phyloP scores from a whole-genome alignment of 1,140 invertebrate species.

The Ditylenchus dipsaci region DNA sequence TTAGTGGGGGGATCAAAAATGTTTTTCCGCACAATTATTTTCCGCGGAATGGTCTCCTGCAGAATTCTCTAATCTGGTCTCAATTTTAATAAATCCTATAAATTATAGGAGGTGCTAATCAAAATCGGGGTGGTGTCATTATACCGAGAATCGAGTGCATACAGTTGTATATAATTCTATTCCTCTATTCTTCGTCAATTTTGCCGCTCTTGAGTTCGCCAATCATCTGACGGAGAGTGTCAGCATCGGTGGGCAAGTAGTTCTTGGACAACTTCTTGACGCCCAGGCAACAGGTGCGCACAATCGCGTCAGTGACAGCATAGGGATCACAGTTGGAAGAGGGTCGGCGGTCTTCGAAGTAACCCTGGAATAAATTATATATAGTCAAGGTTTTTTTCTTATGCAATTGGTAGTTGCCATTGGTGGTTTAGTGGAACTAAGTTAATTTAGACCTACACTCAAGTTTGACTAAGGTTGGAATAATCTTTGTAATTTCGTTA shows the following conservation, averaged over 20 bases:
- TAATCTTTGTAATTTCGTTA: no score
- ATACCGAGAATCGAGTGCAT: background rate
- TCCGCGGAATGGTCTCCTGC: no score
- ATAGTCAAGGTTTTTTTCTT: background rate
- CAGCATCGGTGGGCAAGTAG: conserved; percentile 43
- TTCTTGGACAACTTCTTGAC: conserved; percentile 51
- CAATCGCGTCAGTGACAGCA: conserved; percentile 59
- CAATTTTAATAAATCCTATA: no score
- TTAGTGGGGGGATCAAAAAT: no score
- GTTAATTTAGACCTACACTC: no score
- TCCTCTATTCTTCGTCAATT: conserved; percentile 24
- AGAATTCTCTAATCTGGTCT: no score
- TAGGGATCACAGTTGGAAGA: conserved; percentile 91
- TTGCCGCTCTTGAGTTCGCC: conserved; percentile 23
- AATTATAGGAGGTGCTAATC: no score
- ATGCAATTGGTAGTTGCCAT: background rate
- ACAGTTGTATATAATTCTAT: conserved; percentile 3
- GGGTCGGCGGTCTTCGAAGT: conserved; percentile 85
- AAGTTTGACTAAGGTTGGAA: no score
- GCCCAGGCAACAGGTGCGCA: conserved; percentile 47
- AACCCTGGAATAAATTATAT: conserved; percentile 72
- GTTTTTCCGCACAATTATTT: no score
- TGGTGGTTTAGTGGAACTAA: no score
- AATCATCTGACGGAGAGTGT: conserved; percentile 42
- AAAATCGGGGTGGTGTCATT: no score